Evolutionary conservation across 2,888 invertebrate species (phyloP), one percentile per base, ranked within the genome.

Genomic region (Mesochorus sp.): DNA sequence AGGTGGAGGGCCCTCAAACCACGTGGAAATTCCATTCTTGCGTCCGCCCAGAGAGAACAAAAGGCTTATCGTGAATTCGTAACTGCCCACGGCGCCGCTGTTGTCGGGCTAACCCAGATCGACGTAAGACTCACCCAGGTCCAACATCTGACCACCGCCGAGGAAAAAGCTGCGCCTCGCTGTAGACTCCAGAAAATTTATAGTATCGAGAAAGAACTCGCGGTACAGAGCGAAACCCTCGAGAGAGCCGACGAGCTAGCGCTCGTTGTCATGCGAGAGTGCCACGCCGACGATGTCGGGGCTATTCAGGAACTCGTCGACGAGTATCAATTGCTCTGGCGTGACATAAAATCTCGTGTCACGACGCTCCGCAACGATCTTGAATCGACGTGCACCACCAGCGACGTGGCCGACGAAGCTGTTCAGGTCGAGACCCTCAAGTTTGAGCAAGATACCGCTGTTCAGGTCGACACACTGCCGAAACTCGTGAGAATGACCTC

Each of bases 401-500:
- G n/a, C n/a, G n/a, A 81, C 10, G 93, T 93, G 72, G 92, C 93
- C 0, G 93, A 94, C 73, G 93, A 94, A 86, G 91, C 93, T 47
- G 92, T 94, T 0, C 93, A 96, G 91, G 95, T 96, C 6, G 95
- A 96, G 80, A 96, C 96, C 0, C 91, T 95, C 4, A 94, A 93
- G 89, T 95, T 95, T 90, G 96, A 96, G 86, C 94, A 94, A 12
- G 96, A 97, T 85, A 94, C 94, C 0, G 94, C 95, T 0, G 94
- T 96, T 3, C 97, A 97, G 92, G 97, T 97, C 0, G 95, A 97
- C 87, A 97, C 97, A 0, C 90, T 97, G 42, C 93, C 94, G 0
- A 92, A 92, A 47, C 86, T 94, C 51, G 92, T 93, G 51, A 91
- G 93, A 17, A 94, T 95, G 91, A 96, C 96, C 44, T 95, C 96